Evolutionary conservation across 2,888 invertebrate species (phyloP), one percentile per base, ranked within the genome.

Genomic region (Salpingus planirostris): DNA sequence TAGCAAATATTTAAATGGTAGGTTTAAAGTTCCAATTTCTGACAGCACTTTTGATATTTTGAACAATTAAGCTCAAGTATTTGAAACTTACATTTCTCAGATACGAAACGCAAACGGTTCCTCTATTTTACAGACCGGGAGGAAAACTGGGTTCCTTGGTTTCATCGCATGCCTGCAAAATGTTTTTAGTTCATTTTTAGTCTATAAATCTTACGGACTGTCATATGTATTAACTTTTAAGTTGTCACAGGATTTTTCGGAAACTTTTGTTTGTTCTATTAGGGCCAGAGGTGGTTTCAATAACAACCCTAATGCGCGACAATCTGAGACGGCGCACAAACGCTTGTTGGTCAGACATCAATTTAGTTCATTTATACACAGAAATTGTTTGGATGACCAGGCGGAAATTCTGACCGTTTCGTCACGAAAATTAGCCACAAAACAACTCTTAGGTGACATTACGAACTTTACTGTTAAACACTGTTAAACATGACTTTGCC

Each of bases 121-220:
- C 5, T n/a, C 21, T 14, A 29, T 46, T 10, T 13, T 42, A 7
- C 2, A 36, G 2, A 27, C 15, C 2, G n/a, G 18, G 18, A 34
- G 31, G 31, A 45, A 40, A 33, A 44, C 45, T 12, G 43, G 43
- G n/a, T 46, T 43, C 36, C 5, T 44, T 3, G 45, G 49, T 2
- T 29, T 47, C 2, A 39, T 43, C 11, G 31, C 43, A 25, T 29
- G 33, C 11, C 24, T 45, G 22, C 21, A 3, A 33, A 26, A 33
- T 13, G 11, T 36, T 21, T 33, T 22, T 33, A 11, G 12, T 11
- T 11, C 29, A 15, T 26, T 10, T 13, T 4, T 13, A 5, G 13
- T 33, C 21, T 10, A 15, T 21, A 23, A 36, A 33, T 6, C 15
- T 3, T 10, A 33, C 3, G 27, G 29, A 23, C 3, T 27, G 6